phyloP scores from a whole-genome alignment of 2,888 invertebrate genomes.

The Epistrophe eligans region DNA sequence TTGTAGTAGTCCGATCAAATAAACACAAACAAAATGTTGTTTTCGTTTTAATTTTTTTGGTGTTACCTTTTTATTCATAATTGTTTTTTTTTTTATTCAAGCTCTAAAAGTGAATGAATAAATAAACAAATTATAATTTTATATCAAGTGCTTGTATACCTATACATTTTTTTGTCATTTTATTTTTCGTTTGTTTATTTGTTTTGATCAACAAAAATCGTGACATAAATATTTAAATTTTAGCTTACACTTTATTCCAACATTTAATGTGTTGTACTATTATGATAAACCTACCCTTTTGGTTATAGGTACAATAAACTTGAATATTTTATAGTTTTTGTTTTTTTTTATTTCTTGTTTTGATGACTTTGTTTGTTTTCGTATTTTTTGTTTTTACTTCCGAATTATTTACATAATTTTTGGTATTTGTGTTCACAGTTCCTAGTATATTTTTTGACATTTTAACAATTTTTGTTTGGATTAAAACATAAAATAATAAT shows the following conservation, averaged over 20 bases:
- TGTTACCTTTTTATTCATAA: neutral
- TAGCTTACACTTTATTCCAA: neutral
- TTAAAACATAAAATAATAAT: neutral
- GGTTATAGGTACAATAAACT: neutral
- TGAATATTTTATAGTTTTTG: slow-evolving; percentile 15
- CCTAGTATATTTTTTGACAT: neutral
- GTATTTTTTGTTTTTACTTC: neutral
- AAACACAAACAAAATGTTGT: neutral
- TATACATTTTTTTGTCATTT: neutral
- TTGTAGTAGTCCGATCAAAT: neutral
- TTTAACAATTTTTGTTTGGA: neutral
- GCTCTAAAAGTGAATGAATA: neutral
- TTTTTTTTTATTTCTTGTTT: neutral
- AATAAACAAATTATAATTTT: slow-evolving; percentile 2
- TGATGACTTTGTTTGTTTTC: slow-evolving; percentile 3
- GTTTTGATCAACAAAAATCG: slow-evolving; percentile 20
- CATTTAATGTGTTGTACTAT: neutral
- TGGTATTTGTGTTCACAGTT: neutral
- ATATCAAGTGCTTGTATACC: neutral
- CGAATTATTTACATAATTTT: slow-evolving; percentile 3
- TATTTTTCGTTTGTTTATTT: neutral
- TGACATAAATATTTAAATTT: slow-evolving; percentile 27
- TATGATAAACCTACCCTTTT: neutral
- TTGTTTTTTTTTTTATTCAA: neutral
- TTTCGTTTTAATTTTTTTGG: neutral